Evolutionary conservation across 1,140 invertebrate genomes (phyloP), one percentile per base, ranked within the genome.

Genomic region (Aphis craccivora): DNA sequence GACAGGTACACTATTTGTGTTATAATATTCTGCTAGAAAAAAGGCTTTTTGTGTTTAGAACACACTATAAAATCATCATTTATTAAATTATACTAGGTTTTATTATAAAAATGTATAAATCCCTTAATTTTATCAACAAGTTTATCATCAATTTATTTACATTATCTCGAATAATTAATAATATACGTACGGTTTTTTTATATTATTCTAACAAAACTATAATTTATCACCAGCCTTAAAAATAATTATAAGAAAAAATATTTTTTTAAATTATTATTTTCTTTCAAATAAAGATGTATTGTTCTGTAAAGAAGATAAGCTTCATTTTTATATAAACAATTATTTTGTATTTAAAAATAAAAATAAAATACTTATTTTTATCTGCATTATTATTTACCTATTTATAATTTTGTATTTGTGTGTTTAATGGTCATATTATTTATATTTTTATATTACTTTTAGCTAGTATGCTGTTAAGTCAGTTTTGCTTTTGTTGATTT

Each of bases 11-110:
- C 88, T 89, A 89, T 89, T 37, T 55, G 25, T 67, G 14, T 90
- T 37, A 45, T 25, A 43, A 89, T 14, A 40, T 51, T 55, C 23
- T 5, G 53, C 60, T 67, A 67, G 37, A 40, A 67, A 67, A 90
- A 90, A 90, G 55, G 89, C 25, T 55, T 53, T 35, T 89, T 60
- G 53, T 40, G 53, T 30, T 90, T 18, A 67, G 23, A 89, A 89
- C 51, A 89, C 55, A 89, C 25, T 6, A 55, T 55, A 3, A 3
- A 88, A 88, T 88, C 45, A 88, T 88, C 45, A 51, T 43, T 88
- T 51, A 23, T 88, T 88, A 35, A 48, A 20, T 76, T 76, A 76
- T n/a, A n/a, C 1, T 48, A 35, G 35, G 2, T 30, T 76, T 11
- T 76, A 35, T 76, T 76, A 35, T 35, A 30, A n/a, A 14, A 8